Percentiles rank a stretch among this genome's conserved stretches.
These are phyloP conservation scores for Meteorus colon DNA, from an alignment of 2,888 invertebrate genomes.

Conservation along the genomic window DNA sequence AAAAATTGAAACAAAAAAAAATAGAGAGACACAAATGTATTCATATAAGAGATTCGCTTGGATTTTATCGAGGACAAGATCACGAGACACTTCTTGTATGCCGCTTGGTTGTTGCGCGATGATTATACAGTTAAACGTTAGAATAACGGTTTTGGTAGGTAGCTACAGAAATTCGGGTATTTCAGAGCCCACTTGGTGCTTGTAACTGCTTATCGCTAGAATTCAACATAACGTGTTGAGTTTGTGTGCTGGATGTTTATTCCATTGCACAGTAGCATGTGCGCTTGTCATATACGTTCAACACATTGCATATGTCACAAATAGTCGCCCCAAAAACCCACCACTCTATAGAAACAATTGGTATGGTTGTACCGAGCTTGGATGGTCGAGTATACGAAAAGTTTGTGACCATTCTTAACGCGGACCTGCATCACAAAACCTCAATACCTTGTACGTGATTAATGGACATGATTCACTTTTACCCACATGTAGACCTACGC, in stretches of 20 bases:
- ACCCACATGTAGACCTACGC: slow-evolving; percentile 26
- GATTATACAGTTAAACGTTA: slow-evolving; percentile 66
- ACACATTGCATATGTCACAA: no score
- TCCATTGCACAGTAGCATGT: neutral
- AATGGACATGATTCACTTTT: slow-evolving; percentile 47
- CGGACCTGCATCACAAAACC: slow-evolving; percentile 47
- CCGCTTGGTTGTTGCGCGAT: slow-evolving; percentile 49
- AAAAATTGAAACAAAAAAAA: slow-evolving; percentile 21
- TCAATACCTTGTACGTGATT: slow-evolving; percentile 34
- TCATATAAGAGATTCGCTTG: slow-evolving; percentile 22
- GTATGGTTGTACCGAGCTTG: neutral
- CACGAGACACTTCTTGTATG: slow-evolving; percentile 45
- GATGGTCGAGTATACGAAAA: slow-evolving; percentile 23
- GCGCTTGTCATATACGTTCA: no score
- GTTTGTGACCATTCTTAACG: slow-evolving; percentile 50
- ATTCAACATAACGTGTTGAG: slow-evolving; percentile 29
- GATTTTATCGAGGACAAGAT: slow-evolving; percentile 39
- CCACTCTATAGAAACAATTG: no score
- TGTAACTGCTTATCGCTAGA: slow-evolving; percentile 47
- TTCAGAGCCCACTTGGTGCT: slow-evolving; percentile 49
- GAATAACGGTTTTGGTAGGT: slow-evolving; percentile 62
- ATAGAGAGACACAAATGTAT: slow-evolving; percentile 28
- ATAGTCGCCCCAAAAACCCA: no score
- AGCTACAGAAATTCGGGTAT: slow-evolving; percentile 59
- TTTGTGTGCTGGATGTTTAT: neutral